Conservation (phyloP, 2,888 invertebrate genomes). For the Dimorphilus gyrociliatus region DNA sequence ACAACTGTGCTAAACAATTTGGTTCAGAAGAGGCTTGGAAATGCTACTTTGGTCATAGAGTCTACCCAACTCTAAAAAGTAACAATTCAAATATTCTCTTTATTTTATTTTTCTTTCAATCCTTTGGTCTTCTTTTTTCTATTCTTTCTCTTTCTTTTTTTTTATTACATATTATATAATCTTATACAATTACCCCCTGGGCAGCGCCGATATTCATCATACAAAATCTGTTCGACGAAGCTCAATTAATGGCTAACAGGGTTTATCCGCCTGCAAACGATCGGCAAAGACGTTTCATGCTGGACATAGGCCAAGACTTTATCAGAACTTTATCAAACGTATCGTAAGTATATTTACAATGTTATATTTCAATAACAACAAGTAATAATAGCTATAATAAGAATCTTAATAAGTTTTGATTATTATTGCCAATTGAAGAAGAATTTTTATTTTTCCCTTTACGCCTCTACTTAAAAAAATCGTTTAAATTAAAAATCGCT, state of each 20-base stretch:
- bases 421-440: no score
- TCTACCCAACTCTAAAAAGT: constrained; percentile 69
- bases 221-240: constrained; percentile 87
- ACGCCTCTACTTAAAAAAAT: no score
- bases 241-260: constrained; percentile 79
- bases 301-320: constrained; percentile 68
- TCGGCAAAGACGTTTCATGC: constrained; percentile 82
- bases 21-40: constrained; percentile 63
- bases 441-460: no score
- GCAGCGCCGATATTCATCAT: constrained; percentile 75
- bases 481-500: no score
- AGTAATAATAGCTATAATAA: no score
- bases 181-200: no score
- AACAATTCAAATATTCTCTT: constrained; percentile 25
- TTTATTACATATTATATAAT: neutral
- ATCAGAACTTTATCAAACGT: constrained; percentile 65
- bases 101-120: neutral
- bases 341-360: constrained; percentile 44
- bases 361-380: no score
- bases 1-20: constrained; percentile 50
- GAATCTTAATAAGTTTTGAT: no score
- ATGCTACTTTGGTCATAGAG: constrained; percentile 74
- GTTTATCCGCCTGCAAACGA: constrained; percentile 72
- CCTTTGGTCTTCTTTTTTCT: neutral
- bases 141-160: neutral